phyloP scores from a whole-genome alignment of 2,888 invertebrate species.

The Stramonita haemastoma region DNA sequence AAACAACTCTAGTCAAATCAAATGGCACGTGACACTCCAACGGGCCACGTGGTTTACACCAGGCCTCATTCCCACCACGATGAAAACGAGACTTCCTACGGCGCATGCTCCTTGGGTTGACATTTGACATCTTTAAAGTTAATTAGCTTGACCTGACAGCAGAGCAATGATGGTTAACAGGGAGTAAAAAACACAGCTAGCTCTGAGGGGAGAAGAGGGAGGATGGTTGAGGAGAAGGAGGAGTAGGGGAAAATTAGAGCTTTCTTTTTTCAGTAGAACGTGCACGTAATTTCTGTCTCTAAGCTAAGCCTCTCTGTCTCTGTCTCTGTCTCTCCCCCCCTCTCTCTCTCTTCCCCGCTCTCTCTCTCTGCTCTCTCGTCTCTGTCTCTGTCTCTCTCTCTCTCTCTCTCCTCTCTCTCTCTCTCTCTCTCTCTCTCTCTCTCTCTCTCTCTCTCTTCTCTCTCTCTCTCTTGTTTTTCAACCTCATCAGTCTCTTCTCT shows the following conservation, averaged over 20 bases:
- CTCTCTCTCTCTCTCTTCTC: too few relatives aligned
- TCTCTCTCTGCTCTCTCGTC: background rate
- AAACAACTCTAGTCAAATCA: conserved; percentile 8
- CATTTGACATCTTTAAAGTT: conserved; percentile 33
- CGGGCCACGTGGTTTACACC: conserved; percentile 42
- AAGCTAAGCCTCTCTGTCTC: background rate
- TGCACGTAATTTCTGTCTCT: too few relatives aligned
- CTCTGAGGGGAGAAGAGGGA: background rate
- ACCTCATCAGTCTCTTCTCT: too few relatives aligned
- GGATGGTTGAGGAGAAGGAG: too few relatives aligned
- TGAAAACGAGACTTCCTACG: conserved; percentile 34
- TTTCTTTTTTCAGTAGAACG: background rate
- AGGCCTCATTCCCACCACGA: conserved; percentile 31
- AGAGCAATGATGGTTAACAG: background rate
- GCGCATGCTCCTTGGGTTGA: conserved; percentile 21
- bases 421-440: too few relatives aligned
- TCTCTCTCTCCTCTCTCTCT: too few relatives aligned
- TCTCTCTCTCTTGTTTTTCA: too few relatives aligned
- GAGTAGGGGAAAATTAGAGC: background rate
- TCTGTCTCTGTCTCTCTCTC: too few relatives aligned
- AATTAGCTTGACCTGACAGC: conserved; percentile 25
- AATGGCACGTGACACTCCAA: conserved; percentile 38
- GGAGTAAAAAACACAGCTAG: background rate
- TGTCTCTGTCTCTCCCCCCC: background rate
- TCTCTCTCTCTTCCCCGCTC: background rate